phyloP scores from a whole-genome alignment of 2,797 vertebrate genomes.

The Hippoglossus hippoglossus region DNA sequence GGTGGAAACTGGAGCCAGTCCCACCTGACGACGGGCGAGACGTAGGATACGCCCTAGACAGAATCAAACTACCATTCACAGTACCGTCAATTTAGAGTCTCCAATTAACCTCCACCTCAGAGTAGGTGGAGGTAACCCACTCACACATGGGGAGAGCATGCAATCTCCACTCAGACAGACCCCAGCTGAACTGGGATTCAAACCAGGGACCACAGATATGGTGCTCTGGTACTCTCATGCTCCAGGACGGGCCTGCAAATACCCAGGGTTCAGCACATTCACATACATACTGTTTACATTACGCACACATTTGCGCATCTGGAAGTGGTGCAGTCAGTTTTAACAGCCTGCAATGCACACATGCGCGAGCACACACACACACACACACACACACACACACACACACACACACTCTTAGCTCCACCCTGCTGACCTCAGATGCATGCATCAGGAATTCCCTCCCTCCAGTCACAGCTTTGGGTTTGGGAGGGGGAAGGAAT shows the following conservation, averaged over 20 bases:
- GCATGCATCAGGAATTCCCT: slow-evolving; percentile 56
- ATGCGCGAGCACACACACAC: not conserved
- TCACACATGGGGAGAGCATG: no score
- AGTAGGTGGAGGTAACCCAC: no score
- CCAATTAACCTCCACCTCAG: no score
- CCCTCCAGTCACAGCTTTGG: slow-evolving; percentile 34
- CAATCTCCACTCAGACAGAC: no score
- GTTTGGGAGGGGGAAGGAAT: slow-evolving; percentile 26
- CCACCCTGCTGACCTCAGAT: slow-evolving; percentile 60
- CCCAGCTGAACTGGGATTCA: no score
- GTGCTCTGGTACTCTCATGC: not conserved
- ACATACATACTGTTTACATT: not conserved
- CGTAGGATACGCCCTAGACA: no score
- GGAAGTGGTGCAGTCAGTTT: not conserved
- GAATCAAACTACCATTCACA: no score
- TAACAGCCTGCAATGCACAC: not conserved
- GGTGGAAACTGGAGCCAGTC: no score
- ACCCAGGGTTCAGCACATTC: not conserved
- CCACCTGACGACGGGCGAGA: no score
- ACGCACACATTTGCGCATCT: slow-evolving; percentile 22
- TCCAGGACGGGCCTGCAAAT: not conserved
- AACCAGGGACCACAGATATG: not conserved
- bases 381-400: slow-evolving; percentile 21
- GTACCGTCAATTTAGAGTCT: no score
- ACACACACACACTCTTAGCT: slow-evolving; percentile 30